phyloP scores from a whole-genome alignment of 2,888 invertebrate genomes.

The Hirtodrosophila duncani region DNA sequence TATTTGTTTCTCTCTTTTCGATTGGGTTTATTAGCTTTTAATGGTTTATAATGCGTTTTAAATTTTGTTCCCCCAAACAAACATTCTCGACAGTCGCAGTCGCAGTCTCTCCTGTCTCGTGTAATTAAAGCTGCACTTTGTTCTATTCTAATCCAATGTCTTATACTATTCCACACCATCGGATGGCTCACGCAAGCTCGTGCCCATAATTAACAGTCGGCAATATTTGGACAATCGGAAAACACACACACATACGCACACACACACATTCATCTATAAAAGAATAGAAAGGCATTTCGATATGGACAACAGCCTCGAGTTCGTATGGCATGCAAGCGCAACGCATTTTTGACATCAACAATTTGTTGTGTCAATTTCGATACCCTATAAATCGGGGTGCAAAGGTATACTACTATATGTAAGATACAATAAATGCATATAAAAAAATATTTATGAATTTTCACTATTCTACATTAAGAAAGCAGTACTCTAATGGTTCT shows the following conservation, averaged over 20 bases:
- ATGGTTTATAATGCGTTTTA: constrained; percentile 60
- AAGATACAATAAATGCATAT: too few relatives aligned
- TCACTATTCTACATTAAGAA: too few relatives aligned
- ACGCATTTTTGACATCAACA: constrained; percentile 60
- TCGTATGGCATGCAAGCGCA: constrained; percentile 1
- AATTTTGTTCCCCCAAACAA: constrained; percentile 35
- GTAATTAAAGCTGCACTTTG: constrained; percentile 22
- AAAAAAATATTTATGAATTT: too few relatives aligned
- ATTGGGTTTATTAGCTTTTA: constrained; percentile 48
- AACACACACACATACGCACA: constrained; percentile 17
- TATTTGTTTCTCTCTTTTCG: too few relatives aligned
- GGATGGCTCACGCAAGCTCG: constrained; percentile 49
- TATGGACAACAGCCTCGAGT: not conserved
- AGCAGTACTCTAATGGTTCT: too few relatives aligned
- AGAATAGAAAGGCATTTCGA: not conserved
- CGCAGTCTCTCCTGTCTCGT: not conserved
- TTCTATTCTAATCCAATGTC: not conserved
- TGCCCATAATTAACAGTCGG: constrained; percentile 66
- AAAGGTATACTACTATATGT: too few relatives aligned
- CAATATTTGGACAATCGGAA: constrained; percentile 64
- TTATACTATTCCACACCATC: not conserved
- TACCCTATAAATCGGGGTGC: too few relatives aligned
- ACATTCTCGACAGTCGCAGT: not conserved
- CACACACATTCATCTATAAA: constrained; percentile 1
- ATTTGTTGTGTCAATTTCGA: constrained; percentile 61